Evolutionary conservation across 2,113 vertebrate species (phyloP), one percentile per base, ranked within the genome.

Genomic region (Seriola dumerili): DNA sequence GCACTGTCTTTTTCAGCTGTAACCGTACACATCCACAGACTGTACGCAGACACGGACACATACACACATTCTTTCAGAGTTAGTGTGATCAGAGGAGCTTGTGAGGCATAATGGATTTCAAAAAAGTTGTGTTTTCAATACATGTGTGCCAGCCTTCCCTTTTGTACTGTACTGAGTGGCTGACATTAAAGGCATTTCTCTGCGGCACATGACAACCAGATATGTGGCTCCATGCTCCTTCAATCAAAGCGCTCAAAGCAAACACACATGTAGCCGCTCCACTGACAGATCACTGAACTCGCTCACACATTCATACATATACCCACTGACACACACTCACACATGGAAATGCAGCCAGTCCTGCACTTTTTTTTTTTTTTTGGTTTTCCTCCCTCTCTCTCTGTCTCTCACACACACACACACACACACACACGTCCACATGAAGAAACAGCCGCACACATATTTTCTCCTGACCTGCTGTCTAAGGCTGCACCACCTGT

Each of bases 161-260:
- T 86, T 88, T 84, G 83, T 88, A 55, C 85, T 81, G 76, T 23
- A 54, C 52, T 10, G 78, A 85, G 73, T 77, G 78, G 76, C 74
- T 78, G 83, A 91, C 87, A 81, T 90, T 93, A 89, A 92, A 92
- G 80, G 85, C 85, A 90, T 91, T 91, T 93, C 78, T 87, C 70
- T 58, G 67, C 46, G 9, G 74, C 88, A 91, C 85, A 88, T 93
- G 91, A 94, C 86, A 86, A 46, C 59, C 88, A 85, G 81, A 93
- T 91, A 81, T 91, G 81, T 69, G 81, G 82, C 80, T 86, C 61
- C 79, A 69, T 88, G 72, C 76, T 85, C 86, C 83, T 84, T 91
- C 86, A 83, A 85, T 91, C 88, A 89, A 54, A 88, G 76, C 13
- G 7, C 83, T 86, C 87, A 88, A 92, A 91, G 91, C 69, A 87